Evolutionary conservation across 2,113 vertebrate species (phyloP).

Genomic region (Epinephelus lanceolatus): DNA sequence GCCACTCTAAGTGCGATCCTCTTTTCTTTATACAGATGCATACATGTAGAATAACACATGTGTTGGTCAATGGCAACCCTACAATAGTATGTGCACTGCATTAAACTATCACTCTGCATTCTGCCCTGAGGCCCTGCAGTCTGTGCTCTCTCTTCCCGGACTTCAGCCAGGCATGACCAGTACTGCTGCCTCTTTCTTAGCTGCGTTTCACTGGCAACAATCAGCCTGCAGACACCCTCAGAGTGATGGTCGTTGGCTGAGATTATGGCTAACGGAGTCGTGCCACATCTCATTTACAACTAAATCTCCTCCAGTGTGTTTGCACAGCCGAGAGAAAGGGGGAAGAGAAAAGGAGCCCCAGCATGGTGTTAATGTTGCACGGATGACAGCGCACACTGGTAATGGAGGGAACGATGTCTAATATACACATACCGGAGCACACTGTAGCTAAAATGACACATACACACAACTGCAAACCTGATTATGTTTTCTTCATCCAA

Average conservation of each 20-base stretch:
- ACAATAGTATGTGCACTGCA: not conserved
- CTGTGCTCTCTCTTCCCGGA: slow-evolving; percentile 1
- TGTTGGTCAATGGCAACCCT: too few relatives aligned
- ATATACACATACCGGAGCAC: slow-evolving; percentile 17
- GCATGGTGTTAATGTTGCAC: slow-evolving; percentile 49
- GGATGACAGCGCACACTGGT: slow-evolving; percentile 34
- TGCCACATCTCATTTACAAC: slow-evolving; percentile 33
- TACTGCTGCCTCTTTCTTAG: not conserved
- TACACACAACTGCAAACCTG: slow-evolving; percentile 3
- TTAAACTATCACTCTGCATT: slow-evolving; percentile 4
- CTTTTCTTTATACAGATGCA: too few relatives aligned
- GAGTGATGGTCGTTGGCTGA: slow-evolving; percentile 11
- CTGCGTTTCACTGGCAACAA: not conserved
- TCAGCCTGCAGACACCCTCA: not conserved
- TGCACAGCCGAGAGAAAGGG: slow-evolving; percentile 11
- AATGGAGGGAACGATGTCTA: slow-evolving; percentile 23
- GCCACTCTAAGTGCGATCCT: too few relatives aligned
- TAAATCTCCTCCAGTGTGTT: slow-evolving; percentile 41
- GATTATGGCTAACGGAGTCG: not conserved
- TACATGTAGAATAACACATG: too few relatives aligned
- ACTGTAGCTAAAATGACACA: slow-evolving; percentile 14
- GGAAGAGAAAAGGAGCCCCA: slow-evolving; percentile 17
- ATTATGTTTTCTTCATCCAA: slow-evolving; percentile 44
- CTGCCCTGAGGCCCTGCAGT: slow-evolving; percentile 31
- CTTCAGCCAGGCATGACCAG: slow-evolving; percentile 23